Evolutionary conservation across 2,888 invertebrate species (phyloP).

Genomic region (Mellilla xanthometata): DNA sequence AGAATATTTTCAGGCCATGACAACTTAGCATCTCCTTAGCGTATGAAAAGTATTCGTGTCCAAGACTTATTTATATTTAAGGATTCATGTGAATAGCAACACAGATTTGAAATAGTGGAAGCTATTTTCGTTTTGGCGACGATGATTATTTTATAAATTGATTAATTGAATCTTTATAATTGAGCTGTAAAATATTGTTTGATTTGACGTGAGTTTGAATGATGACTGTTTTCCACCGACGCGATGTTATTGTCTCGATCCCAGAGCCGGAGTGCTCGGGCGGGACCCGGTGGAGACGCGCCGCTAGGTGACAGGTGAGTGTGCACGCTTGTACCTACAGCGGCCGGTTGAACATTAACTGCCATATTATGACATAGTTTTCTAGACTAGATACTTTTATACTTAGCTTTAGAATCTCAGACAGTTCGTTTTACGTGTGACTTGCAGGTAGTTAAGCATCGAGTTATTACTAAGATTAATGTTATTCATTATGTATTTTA

Average conservation of each 20-base stretch:
- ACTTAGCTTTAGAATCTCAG: constrained; percentile 70
- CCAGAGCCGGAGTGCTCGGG: constrained; percentile 68
- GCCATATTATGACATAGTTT: constrained; percentile 82
- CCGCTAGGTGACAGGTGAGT: constrained; percentile 33
- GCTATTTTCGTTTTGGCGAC: constrained; percentile 8
- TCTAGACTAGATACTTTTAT: constrained; percentile 60
- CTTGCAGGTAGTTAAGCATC: constrained; percentile 72
- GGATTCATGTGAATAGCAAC: constrained; percentile 42
- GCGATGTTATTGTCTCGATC: constrained; percentile 65
- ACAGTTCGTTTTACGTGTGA: constrained; percentile 66
- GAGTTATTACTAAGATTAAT: constrained; percentile 67
- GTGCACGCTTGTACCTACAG: constrained; percentile 56
- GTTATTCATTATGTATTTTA: constrained; percentile 51
- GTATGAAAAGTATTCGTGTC: constrained; percentile 62
- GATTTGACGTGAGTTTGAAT: constrained; percentile 25
- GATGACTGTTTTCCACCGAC: constrained; percentile 70
- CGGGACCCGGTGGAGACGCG: constrained; percentile 49
- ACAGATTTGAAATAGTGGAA: constrained; percentile 9
- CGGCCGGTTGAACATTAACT: constrained; percentile 80
- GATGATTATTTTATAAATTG: constrained; percentile 7
- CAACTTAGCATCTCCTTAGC: constrained; percentile 60
- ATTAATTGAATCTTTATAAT: constrained; percentile 3
- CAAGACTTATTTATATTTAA: constrained; percentile 69
- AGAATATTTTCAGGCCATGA: constrained; percentile 76
- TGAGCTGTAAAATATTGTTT: constrained; percentile 8